These are phyloP conservation scores for Cheirogaleus medius DNA, from an alignment of 2,113 vertebrate species.

Conservation along the genomic window DNA sequence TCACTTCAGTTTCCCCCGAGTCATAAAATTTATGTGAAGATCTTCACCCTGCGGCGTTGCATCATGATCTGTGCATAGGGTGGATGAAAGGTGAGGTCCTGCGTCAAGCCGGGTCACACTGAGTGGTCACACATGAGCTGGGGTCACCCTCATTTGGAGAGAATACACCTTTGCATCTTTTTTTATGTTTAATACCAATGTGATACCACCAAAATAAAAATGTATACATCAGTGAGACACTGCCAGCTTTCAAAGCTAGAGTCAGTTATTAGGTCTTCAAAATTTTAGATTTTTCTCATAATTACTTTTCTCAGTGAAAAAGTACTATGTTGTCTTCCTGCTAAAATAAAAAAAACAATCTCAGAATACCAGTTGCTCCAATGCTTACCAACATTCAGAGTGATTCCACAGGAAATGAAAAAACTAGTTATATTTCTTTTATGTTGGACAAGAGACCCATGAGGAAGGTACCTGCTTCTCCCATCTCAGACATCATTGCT, in stretches of 20 bases:
- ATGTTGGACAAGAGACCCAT: not conserved
- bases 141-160: not conserved
- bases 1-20: slow-evolving; percentile 22
- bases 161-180: not conserved
- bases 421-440: not conserved
- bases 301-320: not conserved
- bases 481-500: not conserved
- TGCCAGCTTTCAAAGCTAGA: not conserved
- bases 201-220: not conserved
- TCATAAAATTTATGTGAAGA: not conserved
- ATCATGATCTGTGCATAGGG: not conserved
- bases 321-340: not conserved
- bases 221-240: not conserved
- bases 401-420: not conserved
- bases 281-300: not conserved
- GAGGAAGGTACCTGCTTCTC: not conserved
- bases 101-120: not conserved
- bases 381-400: not conserved
- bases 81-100: not conserved
- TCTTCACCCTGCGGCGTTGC: not conserved
- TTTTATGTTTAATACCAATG: not conserved
- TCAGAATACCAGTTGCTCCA: not conserved
- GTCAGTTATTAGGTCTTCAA: not conserved
- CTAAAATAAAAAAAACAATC: not conserved
- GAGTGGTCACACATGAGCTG: not conserved